Evolutionary conservation across 2,113 vertebrate genomes (phyloP).

Genomic region (Nothobranchius furzeri): DNA sequence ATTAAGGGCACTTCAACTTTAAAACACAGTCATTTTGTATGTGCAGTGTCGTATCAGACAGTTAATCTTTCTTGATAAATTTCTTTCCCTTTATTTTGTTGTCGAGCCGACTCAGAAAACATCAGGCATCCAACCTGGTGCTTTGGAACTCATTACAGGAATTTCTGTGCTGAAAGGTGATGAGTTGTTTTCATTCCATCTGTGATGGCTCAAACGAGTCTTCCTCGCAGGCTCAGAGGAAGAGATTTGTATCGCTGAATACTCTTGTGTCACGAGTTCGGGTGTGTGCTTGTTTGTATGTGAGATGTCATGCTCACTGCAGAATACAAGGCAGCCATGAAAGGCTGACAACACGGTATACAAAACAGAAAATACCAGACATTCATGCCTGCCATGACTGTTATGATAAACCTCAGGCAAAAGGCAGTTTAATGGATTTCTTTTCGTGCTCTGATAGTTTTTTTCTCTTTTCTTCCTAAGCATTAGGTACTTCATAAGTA

Average conservation of each 20-base stretch:
- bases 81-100: not conserved
- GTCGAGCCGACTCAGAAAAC: not conserved
- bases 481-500: not conserved
- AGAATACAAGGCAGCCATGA: conserved; percentile 15
- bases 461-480: not conserved
- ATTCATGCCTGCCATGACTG: conserved; percentile 1
- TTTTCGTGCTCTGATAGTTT: not conserved
- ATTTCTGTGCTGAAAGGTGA: not conserved
- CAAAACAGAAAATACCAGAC: conserved; percentile 7
- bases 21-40: not conserved
- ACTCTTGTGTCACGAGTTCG: not conserved
- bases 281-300: conserved; percentile 16
- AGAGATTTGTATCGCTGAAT: conserved; percentile 8
- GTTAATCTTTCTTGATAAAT: not conserved
- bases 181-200: conserved; percentile 20
- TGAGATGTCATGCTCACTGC: not conserved
- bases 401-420: conserved; percentile 2
- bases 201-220: conserved; percentile 10
- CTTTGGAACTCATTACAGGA: not conserved
- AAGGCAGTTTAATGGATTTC: not conserved
- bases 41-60: not conserved
- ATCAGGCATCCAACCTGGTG: not conserved
- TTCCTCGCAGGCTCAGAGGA: not conserved
- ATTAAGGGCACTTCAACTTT: too few species aligned
- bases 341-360: conserved; percentile 3